Percentiles rank a stretch among this genome's conserved stretches.
These are phyloP conservation scores for Microplitis manilae DNA, from an alignment of 2,888 invertebrate species.

Conservation along the genomic window DNA sequence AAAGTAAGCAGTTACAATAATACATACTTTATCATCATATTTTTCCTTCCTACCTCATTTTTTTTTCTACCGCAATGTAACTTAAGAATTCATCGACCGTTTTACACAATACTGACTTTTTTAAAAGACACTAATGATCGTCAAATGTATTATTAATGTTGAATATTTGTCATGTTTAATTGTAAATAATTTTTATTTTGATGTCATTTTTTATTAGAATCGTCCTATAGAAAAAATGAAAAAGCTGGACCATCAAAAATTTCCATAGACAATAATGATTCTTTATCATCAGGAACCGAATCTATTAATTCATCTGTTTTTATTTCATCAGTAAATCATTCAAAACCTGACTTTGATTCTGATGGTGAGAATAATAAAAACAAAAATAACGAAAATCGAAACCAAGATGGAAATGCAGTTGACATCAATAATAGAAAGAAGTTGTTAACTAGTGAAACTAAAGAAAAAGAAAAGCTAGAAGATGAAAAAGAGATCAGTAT, in stretches of 20 bases:
- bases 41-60: neutral
- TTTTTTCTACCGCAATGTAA: neutral
- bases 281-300: neutral
- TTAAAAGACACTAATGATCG: neutral
- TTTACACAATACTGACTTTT: neutral
- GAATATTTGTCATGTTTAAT: neutral
- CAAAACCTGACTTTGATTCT: neutral
- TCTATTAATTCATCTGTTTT: neutral
- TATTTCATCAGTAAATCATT: neutral
- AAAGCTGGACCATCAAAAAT: neutral
- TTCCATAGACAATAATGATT: neutral
- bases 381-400: neutral
- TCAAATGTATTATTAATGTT: neutral
- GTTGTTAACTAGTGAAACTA: neutral
- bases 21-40: neutral
- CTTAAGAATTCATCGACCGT: neutral
- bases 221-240: neutral
- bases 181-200: neutral
- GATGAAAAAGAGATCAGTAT: neutral
- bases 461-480: neutral
- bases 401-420: neutral
- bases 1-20: neutral
- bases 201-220: neutral
- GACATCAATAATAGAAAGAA: neutral
- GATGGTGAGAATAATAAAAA: neutral